Conservation (phyloP, 2,888 invertebrate genomes). For the Acanthosoma haemorrhoidale region DNA sequence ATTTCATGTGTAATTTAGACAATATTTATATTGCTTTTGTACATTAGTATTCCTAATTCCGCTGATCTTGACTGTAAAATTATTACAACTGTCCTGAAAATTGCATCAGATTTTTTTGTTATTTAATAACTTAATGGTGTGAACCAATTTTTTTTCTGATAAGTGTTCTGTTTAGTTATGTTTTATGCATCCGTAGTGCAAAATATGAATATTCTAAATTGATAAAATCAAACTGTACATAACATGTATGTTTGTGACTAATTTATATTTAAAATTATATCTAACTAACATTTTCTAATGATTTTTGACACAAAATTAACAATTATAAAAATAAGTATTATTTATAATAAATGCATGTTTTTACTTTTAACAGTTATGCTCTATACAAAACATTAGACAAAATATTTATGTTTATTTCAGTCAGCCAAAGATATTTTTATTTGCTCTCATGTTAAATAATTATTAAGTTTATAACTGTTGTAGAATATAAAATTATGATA, state of each 20-base stretch:
- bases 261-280: not conserved
- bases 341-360: not conserved
- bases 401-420: not conserved
- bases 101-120: too few relatives aligned
- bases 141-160: too few relatives aligned
- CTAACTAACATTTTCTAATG: not conserved
- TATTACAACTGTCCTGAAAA: too few relatives aligned
- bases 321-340: not conserved
- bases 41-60: too few relatives aligned
- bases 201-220: constrained; percentile 3
- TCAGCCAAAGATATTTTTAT: constrained; percentile 6
- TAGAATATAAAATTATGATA: not conserved
- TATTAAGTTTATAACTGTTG: not conserved
- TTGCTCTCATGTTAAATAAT: not conserved
- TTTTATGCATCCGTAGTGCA: too few relatives aligned
- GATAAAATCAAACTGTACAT: not conserved
- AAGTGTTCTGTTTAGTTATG: too few relatives aligned
- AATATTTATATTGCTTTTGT: too few relatives aligned
- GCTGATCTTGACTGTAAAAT: too few relatives aligned
- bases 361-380: not conserved
- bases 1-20: too few relatives aligned
- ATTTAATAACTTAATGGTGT: too few relatives aligned
- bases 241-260: not conserved
- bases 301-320: not conserved
- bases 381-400: not conserved